Base-by-base conservation (phyloP, 2,113 vertebrate species). In the Myocastor coypus region DNA sequence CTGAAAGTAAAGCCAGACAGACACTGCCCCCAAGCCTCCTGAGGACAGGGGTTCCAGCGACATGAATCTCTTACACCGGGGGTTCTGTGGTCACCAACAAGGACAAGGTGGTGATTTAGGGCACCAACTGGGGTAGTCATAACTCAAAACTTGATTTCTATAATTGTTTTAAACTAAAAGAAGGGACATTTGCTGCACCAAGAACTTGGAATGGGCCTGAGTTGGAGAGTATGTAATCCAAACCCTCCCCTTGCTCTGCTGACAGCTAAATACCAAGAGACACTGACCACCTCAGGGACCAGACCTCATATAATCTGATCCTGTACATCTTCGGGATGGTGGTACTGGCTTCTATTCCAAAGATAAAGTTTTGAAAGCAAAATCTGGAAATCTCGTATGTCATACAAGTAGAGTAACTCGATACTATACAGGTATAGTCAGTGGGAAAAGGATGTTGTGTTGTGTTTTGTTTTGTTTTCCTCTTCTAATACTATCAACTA, bases 91-190 rank as follows among this genome's bases (percentile, higher is more conserved):
- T 98, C 97, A 96, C 37, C 91, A 80, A 85, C 82, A 85, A 63
- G 78, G 96, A 95, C 96, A 93, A 97, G 87, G 78, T 92, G 83
- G 92, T 94, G 96, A 98, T 98, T 98, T 97, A 95, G 91, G 80
- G 94, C 0, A 2, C 0, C 14, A 63, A 63, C 80, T 66, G 46
- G 91, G 93, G 90, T 96, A 93, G 95, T 94, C 97, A 84, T 93
- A 96, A 97, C 96, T 96, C 93, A 92, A 96, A 84, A 93, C 90
- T 20, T 88, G 90, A 46, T 94, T 96, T 83, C 61, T 88, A 3
- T 71, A 57, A 40, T 92, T 94, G 95, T 92, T 37, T 34, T 91
- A 85, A 17, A 88, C 85, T 89, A 91, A 96, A 96, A 94, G 59
- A 83, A 97, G 90, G 50, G 22, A 26, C 78, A 83, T 78, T 84